phyloP scores from a whole-genome alignment of 2,113 vertebrate species.

The Oncorhynchus keta region DNA sequence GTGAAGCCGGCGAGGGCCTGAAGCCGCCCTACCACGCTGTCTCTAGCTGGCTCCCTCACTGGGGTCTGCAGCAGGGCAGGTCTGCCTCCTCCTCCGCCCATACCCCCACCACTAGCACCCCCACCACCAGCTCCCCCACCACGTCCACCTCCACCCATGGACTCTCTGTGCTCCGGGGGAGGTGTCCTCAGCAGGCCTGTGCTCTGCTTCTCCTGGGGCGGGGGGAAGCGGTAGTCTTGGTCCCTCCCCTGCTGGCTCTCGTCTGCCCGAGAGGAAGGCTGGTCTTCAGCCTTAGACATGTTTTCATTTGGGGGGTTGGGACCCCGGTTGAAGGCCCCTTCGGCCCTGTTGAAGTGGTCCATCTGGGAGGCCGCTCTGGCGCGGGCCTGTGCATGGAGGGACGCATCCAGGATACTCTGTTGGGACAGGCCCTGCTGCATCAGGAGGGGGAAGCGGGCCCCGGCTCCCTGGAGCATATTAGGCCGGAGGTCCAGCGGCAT shows the following conservation, averaged over 20 bases:
- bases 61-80: constrained; percentile 71
- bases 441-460: constrained; percentile 84
- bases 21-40: constrained; percentile 63
- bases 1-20: constrained; percentile 86
- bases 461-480: constrained; percentile 81
- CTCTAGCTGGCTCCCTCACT: constrained; percentile 54
- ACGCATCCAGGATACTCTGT: constrained; percentile 77
- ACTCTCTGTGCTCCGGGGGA: constrained; percentile 86
- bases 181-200: constrained; percentile 76
- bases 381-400: constrained; percentile 81
- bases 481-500: constrained; percentile 89
- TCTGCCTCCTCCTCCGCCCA: constrained; percentile 39
- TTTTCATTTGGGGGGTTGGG: constrained; percentile 77
- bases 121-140: not conserved
- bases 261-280: constrained; percentile 78
- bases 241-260: constrained; percentile 88
- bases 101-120: not conserved
- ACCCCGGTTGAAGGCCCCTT: constrained; percentile 79
- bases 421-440: constrained; percentile 85
- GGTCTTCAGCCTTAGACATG: constrained; percentile 81
- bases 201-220: constrained; percentile 73
- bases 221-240: constrained; percentile 96
- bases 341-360: constrained; percentile 82
- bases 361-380: constrained; percentile 83
- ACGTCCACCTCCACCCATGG: constrained; percentile 57